Evolutionary conservation across 2,888 invertebrate genomes (phyloP).

Genomic region (Thecocarcelia acutangulata): DNA sequence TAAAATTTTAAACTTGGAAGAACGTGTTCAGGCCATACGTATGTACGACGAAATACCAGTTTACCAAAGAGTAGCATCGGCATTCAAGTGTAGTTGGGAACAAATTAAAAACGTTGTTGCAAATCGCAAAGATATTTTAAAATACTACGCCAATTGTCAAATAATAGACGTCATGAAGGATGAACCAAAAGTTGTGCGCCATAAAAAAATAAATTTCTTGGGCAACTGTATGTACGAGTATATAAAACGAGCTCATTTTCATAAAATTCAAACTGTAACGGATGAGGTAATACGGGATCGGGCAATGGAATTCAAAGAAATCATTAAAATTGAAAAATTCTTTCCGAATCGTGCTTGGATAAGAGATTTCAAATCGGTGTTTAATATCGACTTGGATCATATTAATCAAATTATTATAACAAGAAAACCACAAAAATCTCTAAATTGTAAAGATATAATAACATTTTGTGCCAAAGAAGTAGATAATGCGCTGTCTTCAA

Average conservation of each 20-base stretch:
- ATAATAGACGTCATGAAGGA: slow-evolving; percentile 67
- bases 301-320: slow-evolving; percentile 70
- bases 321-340: slow-evolving; percentile 71
- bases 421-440: slow-evolving; percentile 66
- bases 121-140: slow-evolving; percentile 71
- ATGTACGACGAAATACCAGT: slow-evolving; percentile 71
- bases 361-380: slow-evolving; percentile 71
- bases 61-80: slow-evolving; percentile 71
- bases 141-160: slow-evolving; percentile 72
- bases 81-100: slow-evolving; percentile 73
- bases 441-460: slow-evolving; percentile 70
- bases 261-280: slow-evolving; percentile 57
- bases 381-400: slow-evolving; percentile 69
- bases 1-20: slow-evolving; percentile 72
- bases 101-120: slow-evolving; percentile 72
- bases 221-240: slow-evolving; percentile 72
- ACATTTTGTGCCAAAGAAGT: slow-evolving; percentile 70
- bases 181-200: slow-evolving; percentile 69
- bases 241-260: slow-evolving; percentile 70
- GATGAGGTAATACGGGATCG: slow-evolving; percentile 69
- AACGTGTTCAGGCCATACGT: slow-evolving; percentile 72
- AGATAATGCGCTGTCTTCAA: slow-evolving; percentile 61
- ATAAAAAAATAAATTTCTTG: slow-evolving; percentile 72
- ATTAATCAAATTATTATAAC: slow-evolving; percentile 67
- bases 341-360: slow-evolving; percentile 72